Percentiles rank a stretch among this genome's conserved stretches.
Conservation (phyloP, 2,888 invertebrate species). For the Oxycera nigricornis region DNA sequence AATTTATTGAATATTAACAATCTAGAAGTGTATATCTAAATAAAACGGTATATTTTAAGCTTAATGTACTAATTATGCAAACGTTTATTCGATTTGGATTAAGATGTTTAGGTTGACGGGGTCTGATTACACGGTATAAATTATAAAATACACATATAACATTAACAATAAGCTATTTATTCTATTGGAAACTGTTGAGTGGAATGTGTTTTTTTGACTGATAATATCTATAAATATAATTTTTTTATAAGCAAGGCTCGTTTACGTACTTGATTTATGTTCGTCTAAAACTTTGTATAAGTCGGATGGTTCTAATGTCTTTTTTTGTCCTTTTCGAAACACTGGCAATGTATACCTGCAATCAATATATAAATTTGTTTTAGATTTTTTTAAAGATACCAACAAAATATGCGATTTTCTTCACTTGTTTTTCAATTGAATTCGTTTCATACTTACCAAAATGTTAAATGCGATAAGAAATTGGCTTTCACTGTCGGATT, state of each 20-base stretch:
- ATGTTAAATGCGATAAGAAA: conserved; percentile 66
- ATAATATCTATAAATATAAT: conserved; percentile 47
- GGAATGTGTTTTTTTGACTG: neutral
- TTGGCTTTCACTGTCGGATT: conserved; percentile 65
- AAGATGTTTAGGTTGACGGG: no score
- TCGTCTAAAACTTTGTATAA: conserved; percentile 72
- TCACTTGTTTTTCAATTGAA: neutral
- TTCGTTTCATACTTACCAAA: conserved; percentile 56
- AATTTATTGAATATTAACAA: no score
- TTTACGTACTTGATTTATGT: conserved; percentile 69
- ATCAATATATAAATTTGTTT: neutral
- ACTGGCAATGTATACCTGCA: conserved; percentile 78
- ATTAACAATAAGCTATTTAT: no score
- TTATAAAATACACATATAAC: no score
- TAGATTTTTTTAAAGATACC: no score
- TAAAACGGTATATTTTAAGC: no score
- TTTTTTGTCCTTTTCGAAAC: conserved; percentile 76
- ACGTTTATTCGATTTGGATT: no score
- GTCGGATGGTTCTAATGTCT: conserved; percentile 76
- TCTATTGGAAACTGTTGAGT: no score
- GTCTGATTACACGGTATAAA: no score
- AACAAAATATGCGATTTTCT: neutral
- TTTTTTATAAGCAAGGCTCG: neutral
- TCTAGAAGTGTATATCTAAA: no score
- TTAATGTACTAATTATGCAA: no score